Conservation (phyloP, 1,140 invertebrate genomes). For the Anthonomus grandis region DNA sequence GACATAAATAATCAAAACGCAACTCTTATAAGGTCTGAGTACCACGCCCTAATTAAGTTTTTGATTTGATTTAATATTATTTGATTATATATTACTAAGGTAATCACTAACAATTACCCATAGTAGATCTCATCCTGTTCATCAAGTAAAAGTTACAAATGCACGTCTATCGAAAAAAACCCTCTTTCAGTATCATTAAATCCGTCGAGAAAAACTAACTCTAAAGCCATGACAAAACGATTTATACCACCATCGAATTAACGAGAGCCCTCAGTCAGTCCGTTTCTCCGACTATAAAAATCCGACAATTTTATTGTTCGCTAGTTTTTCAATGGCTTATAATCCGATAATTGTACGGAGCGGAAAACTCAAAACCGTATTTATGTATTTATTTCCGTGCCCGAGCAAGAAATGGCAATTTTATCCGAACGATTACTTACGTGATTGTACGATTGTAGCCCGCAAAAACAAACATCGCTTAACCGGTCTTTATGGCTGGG, state of each 20-base stretch:
- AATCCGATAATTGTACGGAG: constrained; percentile 7
- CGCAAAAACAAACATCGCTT: constrained; percentile 4
- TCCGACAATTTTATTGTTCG: not conserved
- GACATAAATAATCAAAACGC: too few relatives aligned
- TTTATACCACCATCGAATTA: too few relatives aligned
- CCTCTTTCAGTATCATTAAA: constrained; percentile 1
- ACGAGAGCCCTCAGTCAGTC: too few relatives aligned
- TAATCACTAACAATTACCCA: too few relatives aligned
- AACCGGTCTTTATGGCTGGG: not conserved
- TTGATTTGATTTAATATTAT: too few relatives aligned
- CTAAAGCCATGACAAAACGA: constrained; percentile 1
- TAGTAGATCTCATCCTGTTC: too few relatives aligned
- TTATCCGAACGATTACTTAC: not conserved
- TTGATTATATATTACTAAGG: too few relatives aligned
- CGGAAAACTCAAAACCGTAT: not conserved
- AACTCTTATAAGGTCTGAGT: too few relatives aligned
- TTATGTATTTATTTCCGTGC: constrained; percentile 1
- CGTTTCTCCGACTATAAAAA: too few relatives aligned
- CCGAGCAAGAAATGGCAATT: not conserved
- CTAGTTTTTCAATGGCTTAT: constrained; percentile 4
- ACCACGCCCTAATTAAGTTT: too few relatives aligned
- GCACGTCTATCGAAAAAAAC: not conserved
- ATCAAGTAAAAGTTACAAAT: too few relatives aligned
- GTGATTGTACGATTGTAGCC: constrained; percentile 1
- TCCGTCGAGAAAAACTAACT: not conserved